A percentile compares a stretch with the other conserved stretches of the same genome.
Evolutionary conservation across 2,797 vertebrate genomes (phyloP).

Genomic region (Echiichthys vipera): DNA sequence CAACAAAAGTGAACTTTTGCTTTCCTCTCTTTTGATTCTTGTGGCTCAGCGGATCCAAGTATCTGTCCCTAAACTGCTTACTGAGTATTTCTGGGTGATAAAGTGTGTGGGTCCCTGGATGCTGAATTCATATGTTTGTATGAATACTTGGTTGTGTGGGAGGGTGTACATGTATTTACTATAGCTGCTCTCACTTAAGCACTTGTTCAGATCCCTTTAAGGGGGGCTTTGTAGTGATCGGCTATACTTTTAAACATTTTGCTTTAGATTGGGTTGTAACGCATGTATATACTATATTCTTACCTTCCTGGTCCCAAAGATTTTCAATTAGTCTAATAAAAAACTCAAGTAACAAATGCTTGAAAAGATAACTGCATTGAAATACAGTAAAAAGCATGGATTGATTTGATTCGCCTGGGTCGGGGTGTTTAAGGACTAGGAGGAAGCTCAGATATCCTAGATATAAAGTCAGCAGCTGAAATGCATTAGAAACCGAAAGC

Average conservation of each 20-base stretch:
- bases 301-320: no score
- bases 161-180: conserved; percentile 12
- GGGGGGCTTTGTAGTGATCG: conserved; percentile 12
- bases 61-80: conserved; percentile 8
- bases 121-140: no score
- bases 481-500: conserved; percentile 5
- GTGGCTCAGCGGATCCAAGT: background rate
- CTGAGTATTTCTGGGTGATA: conserved; percentile 24
- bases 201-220: conserved; percentile 8
- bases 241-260: background rate
- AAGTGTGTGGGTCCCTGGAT: no score
- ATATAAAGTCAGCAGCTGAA: conserved; percentile 13
- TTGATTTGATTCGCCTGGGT: background rate
- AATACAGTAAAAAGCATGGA: background rate
- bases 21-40: conserved; percentile 5
- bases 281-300: background rate
- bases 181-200: conserved; percentile 3
- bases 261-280: background rate
- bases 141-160: conserved; percentile 20
- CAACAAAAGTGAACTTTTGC: conserved; percentile 2
- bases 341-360: no score
- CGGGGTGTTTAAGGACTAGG: background rate
- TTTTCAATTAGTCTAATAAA: no score
- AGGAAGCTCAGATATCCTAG: background rate
- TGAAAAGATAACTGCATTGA: no score